Evolutionary conservation across 2,888 invertebrate genomes (phyloP).

Genomic region (Lampropteryx suffumata): DNA sequence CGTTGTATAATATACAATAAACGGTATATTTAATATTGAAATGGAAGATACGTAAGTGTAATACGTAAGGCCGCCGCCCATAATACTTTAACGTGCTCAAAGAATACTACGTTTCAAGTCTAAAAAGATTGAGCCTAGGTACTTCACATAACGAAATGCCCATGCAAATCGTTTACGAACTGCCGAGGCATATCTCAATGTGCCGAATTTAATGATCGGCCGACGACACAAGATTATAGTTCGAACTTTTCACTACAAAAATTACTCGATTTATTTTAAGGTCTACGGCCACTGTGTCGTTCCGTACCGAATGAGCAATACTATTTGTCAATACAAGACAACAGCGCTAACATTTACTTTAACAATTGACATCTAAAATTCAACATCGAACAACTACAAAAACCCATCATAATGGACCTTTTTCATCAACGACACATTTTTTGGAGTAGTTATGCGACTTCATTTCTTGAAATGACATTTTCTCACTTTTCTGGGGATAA

Average conservation of each 20-base stretch:
- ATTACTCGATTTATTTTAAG: not conserved
- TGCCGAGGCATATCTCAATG: too few relatives aligned
- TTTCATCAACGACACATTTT: not conserved
- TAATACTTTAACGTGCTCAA: not conserved
- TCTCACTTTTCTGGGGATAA: too few relatives aligned
- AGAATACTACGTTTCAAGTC: not conserved
- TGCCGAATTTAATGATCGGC: too few relatives aligned
- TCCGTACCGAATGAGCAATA: constrained; percentile 1
- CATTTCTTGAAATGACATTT: too few relatives aligned
- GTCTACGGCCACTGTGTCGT: not conserved
- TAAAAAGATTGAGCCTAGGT: too few relatives aligned
- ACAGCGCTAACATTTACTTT: not conserved
- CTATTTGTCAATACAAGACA: not conserved
- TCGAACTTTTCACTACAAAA: too few relatives aligned
- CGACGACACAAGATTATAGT: too few relatives aligned
- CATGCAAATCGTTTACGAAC: too few relatives aligned
- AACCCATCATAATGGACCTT: not conserved
- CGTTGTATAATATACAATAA: constrained; percentile 18
- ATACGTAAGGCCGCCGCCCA: not conserved
- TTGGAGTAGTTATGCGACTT: too few relatives aligned
- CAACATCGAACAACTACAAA: constrained; percentile 24
- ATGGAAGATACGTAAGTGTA: constrained; percentile 19
- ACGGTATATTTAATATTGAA: constrained; percentile 14
- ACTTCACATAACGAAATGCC: too few relatives aligned
- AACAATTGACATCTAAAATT: constrained; percentile 35